Evolutionary conservation across 2,888 invertebrate species (phyloP), one percentile per base, ranked within the genome.

Genomic region (Laspeyria flexula): DNA sequence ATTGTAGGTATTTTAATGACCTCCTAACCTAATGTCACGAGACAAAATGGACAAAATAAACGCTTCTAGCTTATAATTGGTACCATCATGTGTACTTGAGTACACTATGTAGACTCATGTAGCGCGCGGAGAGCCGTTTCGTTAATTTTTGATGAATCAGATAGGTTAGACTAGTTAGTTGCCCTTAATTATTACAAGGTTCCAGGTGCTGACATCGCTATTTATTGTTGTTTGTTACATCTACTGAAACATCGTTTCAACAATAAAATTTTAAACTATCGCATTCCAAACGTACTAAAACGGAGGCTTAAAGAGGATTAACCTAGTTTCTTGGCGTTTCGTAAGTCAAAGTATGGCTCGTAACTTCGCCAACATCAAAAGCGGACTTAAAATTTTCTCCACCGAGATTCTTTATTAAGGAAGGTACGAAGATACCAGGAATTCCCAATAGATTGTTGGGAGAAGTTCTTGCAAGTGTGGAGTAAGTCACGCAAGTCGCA

Each of bases 91-190:
- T 18, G 12, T 12, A 16, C 15, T 47, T 18, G 39, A 29, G 39
- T 44, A 60, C 34, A 64, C 67, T 60, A 65, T 54, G 66, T 65
- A 61, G 43, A 58, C 58, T 31, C 13, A 1, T 13, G 31, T 15
- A 60, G 60, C 52, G 60, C 48, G 52, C 40, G 40, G 75, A 74
- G 68, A 65, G 67, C 66, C 68, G 59, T 69, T 79, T 72, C 66
- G 76, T 83, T 73, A 75, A 81, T 81, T 73, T 77, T 83, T 77
- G 73, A 84, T 81, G 79, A 81, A 79, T 73, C 64, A 66, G 68
- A 71, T 72, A 69, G 71, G 67, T 66, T 68, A 58, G 57, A 67
- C 64, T 75, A 77, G 75, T 79, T 77, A 66, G 64, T 67, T 64
- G 54, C 52, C 56, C 61, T 80, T 71, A 73, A 79, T 79, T 77